phyloP scores from a whole-genome alignment of 92 coral and sea anemone genomes.

The Porites lobata region DNA sequence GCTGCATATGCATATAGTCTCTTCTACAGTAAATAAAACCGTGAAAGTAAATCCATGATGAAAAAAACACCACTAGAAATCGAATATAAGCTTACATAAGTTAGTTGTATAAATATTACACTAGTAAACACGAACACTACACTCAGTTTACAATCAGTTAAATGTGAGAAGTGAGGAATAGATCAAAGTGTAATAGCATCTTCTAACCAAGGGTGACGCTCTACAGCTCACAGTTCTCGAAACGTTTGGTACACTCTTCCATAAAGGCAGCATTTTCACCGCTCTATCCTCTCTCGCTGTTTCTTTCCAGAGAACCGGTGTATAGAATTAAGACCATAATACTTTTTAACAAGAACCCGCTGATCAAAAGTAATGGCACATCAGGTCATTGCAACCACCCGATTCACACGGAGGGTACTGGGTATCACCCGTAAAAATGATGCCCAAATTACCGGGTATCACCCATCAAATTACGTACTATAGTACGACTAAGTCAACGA shows the following conservation, averaged over 20 bases:
- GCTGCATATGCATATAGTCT: slow-evolving; percentile 80
- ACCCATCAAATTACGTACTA: too few species aligned
- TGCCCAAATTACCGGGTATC: too few species aligned
- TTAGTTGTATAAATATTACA: slow-evolving; percentile 8
- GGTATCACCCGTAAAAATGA: too few species aligned
- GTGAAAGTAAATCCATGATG: background rate
- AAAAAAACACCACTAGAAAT: background rate
- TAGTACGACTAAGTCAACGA: too few species aligned
- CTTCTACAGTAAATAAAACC: slow-evolving; percentile 61
- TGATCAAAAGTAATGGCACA: slow-evolving; percentile 42
- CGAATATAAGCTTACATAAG: background rate
- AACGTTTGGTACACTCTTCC: slow-evolving; percentile 73
- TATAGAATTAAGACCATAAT: slow-evolving; percentile 73
- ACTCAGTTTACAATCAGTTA: background rate
- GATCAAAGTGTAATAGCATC: background rate
- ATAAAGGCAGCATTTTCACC: slow-evolving; percentile 80
- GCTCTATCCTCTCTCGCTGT: background rate
- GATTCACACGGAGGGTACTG: too few species aligned
- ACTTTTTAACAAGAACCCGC: slow-evolving; percentile 49
- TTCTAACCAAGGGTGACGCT: slow-evolving; percentile 76
- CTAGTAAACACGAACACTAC: background rate
- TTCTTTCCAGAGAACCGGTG: slow-evolving; percentile 34
- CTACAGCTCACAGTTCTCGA: slow-evolving; percentile 68
- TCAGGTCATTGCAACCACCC: background rate
- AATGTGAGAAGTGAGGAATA: background rate